These are phyloP conservation scores for Theocolax elegans DNA, from an alignment of 1,140 invertebrate genomes.

Conservation along the genomic window DNA sequence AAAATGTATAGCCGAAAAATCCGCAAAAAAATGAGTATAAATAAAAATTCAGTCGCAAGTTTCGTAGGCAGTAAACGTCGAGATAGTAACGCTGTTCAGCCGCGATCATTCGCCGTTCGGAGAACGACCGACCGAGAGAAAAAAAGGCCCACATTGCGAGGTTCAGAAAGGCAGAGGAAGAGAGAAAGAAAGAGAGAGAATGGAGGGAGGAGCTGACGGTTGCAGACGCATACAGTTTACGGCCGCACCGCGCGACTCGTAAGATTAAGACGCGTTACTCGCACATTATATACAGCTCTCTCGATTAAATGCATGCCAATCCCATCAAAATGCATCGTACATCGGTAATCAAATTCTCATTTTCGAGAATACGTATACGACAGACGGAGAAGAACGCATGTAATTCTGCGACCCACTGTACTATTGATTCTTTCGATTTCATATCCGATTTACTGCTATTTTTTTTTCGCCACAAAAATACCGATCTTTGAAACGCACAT, in stretches of 20 bases:
- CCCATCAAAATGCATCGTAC: neutral
- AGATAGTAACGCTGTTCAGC: neutral
- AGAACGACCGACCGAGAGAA: neutral
- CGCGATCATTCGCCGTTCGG: slow-evolving; percentile 23
- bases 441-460: no score
- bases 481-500: no score
- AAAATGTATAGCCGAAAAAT: slow-evolving; percentile 30
- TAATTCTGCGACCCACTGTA: no score
- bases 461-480: no score
- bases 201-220: neutral
- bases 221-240: neutral
- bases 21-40: neutral
- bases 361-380: neutral
- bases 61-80: slow-evolving; percentile 33
- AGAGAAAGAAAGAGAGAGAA: slow-evolving; percentile 1
- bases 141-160: neutral
- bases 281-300: no score
- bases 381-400: no score
- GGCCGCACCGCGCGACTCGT: neutral
- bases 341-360: slow-evolving; percentile 22
- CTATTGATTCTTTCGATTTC: no score
- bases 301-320: slow-evolving; percentile 8
- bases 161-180: slow-evolving; percentile 5
- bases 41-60: neutral
- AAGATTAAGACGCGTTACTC: neutral